Evolutionary conservation across 2,888 invertebrate genomes (phyloP).

Genomic region (Cacoxenus indagator): DNA sequence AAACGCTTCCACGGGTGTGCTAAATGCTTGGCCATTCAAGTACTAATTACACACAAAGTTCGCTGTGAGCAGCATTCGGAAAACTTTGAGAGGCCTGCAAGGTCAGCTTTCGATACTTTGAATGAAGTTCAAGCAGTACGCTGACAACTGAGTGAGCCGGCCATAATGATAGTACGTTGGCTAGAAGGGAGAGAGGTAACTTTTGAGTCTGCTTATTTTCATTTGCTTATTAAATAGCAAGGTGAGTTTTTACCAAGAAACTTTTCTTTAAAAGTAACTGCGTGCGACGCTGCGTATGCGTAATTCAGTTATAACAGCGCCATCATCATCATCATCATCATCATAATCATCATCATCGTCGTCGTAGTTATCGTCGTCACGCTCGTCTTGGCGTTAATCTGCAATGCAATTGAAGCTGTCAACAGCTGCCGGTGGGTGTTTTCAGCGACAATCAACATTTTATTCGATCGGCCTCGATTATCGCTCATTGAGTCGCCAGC

Average conservation of each 20-base stretch:
- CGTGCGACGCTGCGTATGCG: neutral
- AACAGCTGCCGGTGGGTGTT: neutral
- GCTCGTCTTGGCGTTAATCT: neutral
- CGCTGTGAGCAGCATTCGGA: neutral
- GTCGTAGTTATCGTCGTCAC: neutral
- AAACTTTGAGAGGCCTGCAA: neutral
- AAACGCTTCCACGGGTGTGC: too few relatives aligned
- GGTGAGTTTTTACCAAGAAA: neutral
- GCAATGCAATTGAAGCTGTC: neutral
- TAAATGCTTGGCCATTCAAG: neutral
- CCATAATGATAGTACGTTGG: too few relatives aligned
- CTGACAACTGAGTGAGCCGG: neutral
- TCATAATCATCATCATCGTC: neutral
- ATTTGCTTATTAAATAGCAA: neutral
- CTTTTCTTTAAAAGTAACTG: neutral
- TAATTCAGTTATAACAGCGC: neutral
- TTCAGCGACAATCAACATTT: neutral
- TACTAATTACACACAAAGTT: neutral
- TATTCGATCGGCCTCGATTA: conserved; percentile 23
- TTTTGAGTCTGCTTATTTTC: neutral
- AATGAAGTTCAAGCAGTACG: neutral
- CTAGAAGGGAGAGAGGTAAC: neutral
- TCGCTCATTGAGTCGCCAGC: conserved; percentile 53
- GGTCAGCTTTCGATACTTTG: neutral
- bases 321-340: neutral